phyloP scores from a whole-genome alignment of 2,113 vertebrate genomes.

The Eublepharis macularius region DNA sequence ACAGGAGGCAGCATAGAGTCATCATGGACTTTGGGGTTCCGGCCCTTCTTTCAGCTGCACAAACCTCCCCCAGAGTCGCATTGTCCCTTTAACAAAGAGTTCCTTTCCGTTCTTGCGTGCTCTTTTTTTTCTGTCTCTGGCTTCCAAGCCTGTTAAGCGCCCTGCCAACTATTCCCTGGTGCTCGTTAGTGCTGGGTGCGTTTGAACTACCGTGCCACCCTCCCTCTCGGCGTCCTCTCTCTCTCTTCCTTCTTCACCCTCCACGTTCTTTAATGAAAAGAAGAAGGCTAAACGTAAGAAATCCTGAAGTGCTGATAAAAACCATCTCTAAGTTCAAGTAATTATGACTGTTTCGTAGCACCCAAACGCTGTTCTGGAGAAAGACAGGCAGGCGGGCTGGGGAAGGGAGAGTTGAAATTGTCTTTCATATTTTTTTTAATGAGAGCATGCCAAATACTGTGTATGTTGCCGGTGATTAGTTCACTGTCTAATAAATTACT shows the following conservation, averaged over 20 bases:
- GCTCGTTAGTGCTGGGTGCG: slow-evolving; percentile 15
- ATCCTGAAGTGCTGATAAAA: slow-evolving; percentile 21
- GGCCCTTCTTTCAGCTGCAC: neutral
- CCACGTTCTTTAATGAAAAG: slow-evolving; percentile 27
- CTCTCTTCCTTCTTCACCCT: slow-evolving; percentile 1
- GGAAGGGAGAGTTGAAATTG: neutral
- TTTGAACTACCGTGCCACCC: slow-evolving; percentile 2
- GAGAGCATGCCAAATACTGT: neutral
- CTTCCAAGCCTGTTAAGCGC: slow-evolving; percentile 13
- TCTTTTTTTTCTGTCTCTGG: neutral
- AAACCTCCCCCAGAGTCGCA: neutral
- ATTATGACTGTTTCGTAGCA: slow-evolving; percentile 24
- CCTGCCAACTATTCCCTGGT: slow-evolving; percentile 26
- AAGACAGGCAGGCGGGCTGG: neutral
- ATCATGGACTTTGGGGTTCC: neutral
- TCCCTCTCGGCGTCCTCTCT: neutral
- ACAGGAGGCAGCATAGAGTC: neutral
- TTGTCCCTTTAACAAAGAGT: slow-evolving; percentile 22
- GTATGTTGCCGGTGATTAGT: neutral
- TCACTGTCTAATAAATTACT: neutral
- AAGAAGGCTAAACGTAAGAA: slow-evolving; percentile 21
- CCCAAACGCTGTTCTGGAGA: neutral
- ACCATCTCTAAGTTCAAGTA: slow-evolving; percentile 32
- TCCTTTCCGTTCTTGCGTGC: too few species aligned
- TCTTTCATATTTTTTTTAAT: neutral